Evolutionary conservation across 2,888 invertebrate genomes (phyloP).

Genomic region (Ormyrus nitidulus): DNA sequence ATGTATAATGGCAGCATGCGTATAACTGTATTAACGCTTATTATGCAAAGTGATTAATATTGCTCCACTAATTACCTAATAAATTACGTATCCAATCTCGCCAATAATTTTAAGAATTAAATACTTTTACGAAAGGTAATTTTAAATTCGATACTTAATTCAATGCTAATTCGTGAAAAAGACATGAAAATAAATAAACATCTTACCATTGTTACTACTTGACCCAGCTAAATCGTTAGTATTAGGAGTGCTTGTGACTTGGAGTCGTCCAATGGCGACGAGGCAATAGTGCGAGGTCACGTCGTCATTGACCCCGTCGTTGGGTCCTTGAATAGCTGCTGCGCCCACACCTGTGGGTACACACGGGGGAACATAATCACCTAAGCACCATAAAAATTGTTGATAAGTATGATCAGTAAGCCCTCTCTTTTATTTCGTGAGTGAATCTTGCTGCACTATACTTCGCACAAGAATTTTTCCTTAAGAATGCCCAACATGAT

Average conservation of each 20-base stretch:
- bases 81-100: too few species aligned
- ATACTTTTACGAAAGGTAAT: too few species aligned
- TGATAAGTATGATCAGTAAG: too few species aligned
- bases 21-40: too few species aligned
- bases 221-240: constrained; percentile 92
- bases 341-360: constrained; percentile 76
- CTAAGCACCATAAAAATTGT: constrained; percentile 75
- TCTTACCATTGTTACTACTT: constrained; percentile 81
- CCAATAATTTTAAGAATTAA: too few species aligned
- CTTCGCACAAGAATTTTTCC: background rate
- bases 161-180: too few species aligned
- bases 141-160: too few species aligned
- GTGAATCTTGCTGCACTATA: constrained; percentile 44
- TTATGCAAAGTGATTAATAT: too few species aligned
- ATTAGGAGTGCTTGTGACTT: constrained; percentile 97
- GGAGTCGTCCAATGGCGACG: constrained; percentile 97
- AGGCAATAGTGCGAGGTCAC: constrained; percentile 94
- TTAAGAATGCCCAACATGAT: too few species aligned
- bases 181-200: too few species aligned
- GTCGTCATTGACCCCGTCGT: constrained; percentile 82
- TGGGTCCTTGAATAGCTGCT: constrained; percentile 83
- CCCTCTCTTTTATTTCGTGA: constrained; percentile 51
- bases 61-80: too few species aligned
- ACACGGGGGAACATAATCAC: constrained; percentile 75
- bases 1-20: too few species aligned